These are phyloP conservation scores for Rhea pennata DNA, from an alignment of 2,113 vertebrate species.

Conservation along the genomic window DNA sequence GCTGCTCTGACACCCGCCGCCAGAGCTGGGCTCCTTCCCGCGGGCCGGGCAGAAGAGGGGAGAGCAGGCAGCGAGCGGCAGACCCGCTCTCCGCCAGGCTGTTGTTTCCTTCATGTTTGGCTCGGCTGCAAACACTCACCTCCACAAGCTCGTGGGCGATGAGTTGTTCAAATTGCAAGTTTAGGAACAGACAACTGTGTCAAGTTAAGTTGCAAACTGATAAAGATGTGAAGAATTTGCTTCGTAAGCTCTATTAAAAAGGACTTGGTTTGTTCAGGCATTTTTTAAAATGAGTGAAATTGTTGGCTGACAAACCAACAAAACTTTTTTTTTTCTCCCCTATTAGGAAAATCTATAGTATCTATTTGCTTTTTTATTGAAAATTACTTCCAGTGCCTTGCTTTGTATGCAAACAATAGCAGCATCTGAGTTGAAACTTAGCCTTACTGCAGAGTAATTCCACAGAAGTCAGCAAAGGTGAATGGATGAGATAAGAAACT, in stretches of 20 bases:
- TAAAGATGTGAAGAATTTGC: neutral
- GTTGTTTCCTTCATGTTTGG: neutral
- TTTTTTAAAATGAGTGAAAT: neutral
- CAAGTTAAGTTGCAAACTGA: neutral
- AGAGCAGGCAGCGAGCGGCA: neutral
- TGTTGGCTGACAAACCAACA: neutral
- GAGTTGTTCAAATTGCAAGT: neutral
- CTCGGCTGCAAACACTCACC: rapidly evolving
- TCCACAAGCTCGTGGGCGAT: neutral
- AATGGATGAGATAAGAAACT: neutral
- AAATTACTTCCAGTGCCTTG: constrained; percentile 8
- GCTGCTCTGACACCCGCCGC: neutral
- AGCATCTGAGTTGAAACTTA: neutral
- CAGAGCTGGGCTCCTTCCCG: neutral
- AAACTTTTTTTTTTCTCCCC: neutral
- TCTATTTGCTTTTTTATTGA: neutral
- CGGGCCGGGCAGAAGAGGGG: neutral
- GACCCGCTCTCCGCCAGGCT: neutral
- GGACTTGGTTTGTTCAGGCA: neutral
- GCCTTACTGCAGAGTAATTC: neutral
- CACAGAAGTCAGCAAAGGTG: neutral
- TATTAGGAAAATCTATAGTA: neutral
- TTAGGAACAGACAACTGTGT: neutral
- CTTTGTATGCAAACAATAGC: neutral
- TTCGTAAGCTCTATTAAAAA: neutral